Base-by-base conservation (phyloP, 2,797 vertebrate genomes). In the Gambelia wislizenii region DNA sequence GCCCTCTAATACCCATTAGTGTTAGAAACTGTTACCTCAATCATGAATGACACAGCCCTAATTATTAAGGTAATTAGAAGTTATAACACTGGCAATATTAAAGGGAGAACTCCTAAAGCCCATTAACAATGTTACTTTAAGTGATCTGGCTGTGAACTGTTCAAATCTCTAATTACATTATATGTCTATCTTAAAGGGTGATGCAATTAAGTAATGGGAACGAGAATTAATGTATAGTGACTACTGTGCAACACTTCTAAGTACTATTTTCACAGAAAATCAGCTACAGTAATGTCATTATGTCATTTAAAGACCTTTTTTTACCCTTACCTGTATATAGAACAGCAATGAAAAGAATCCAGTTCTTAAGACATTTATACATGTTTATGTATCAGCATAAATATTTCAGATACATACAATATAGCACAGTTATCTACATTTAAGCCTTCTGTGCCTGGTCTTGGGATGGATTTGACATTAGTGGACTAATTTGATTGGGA, bases 51-150 rank as follows among this genome's bases (percentile, higher is more conserved):
- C 98, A 98, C 97, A 97, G 98, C 97, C 97, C 98, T 99, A 98
- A 99, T 99, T 99, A 99, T 98, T 97, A 97, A 97, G 97, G 98
- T 98, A 98, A 98, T 98, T 98, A 98, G 98, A 97, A 97, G 98
- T 98, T 98, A 98, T 98, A 98, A 98, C 98, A 97, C 97, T 98
- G 97, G 98, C 98, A 98, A 97, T 97, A 97, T 97, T 97, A 97
- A 97, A 97, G 97, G 96, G 96, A 97, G 98, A 97, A 97, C 97
- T 96, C 97, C 96, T 97, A 97, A 97, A 97, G 97, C 96, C 98
- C 98, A 99, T 99, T 99, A 99, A 98, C 98, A 98, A 97, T 96
- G 97, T 97, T 98, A 97, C 98, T 99, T 98, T 99, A 98, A 99
- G 98, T 98, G 98, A 98, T 98, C 98, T 97, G 98, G 97, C 98